Conservation (phyloP, 2,113 vertebrate species). For the Onychostruthus taczanowskii region DNA sequence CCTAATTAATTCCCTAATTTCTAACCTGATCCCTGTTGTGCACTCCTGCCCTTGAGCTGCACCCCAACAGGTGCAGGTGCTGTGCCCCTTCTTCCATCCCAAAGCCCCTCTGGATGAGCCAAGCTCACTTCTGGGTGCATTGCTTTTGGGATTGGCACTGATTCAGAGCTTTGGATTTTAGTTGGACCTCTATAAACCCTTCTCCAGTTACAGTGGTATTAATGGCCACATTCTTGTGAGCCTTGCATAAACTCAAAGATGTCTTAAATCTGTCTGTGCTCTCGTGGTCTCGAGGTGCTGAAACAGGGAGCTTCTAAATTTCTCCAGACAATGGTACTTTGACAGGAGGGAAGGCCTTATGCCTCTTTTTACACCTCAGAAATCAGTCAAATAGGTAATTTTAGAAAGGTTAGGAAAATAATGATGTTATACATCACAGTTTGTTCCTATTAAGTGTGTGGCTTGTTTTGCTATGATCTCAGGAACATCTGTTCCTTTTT, state of each 20-base stretch:
- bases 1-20: not conserved
- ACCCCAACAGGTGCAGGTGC: not conserved
- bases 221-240: not conserved
- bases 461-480: constrained; percentile 25
- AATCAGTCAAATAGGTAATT: constrained; percentile 56
- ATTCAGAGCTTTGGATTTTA: not conserved
- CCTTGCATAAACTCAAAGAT: not conserved
- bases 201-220: not conserved
- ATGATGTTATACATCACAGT: not conserved
- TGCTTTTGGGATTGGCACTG: not conserved
- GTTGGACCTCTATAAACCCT: not conserved
- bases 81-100: not conserved
- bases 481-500: constrained; percentile 38
- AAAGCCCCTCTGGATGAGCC: not conserved
- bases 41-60: not conserved
- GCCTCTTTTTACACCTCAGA: constrained; percentile 37
- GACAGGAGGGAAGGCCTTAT: not conserved
- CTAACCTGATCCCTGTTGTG: not conserved
- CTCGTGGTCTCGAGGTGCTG: not conserved
- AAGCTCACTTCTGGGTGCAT: not conserved
- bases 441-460: not conserved
- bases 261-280: not conserved
- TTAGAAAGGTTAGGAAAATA: constrained; percentile 45
- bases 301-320: constrained; percentile 12
- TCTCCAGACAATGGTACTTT: not conserved